Base-by-base conservation (phyloP, 1,140 invertebrate species). In the Scaptomyza pallida region DNA sequence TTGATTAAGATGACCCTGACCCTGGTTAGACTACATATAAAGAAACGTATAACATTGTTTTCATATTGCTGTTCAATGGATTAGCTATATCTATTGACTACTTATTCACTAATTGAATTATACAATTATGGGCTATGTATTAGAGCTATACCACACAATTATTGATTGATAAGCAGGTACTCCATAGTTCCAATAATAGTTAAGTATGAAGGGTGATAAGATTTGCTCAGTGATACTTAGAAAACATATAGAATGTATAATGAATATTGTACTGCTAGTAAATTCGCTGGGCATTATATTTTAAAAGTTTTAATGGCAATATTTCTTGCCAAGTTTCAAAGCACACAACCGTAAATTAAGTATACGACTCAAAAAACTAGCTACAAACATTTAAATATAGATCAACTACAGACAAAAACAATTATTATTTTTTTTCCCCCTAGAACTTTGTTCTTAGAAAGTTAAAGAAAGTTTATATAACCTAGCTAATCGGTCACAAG, bases 1-100 rank as follows among this genome's bases (percentile, higher is more conserved):
- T 74, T 79, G 48, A 73, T 78, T 63, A 62, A 78, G 55, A 52
- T 47, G 69, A 61, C 63, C 52, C 37, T 55, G 52, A 55, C 52
- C 37, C 21, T 15, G 35, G 12, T 5, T 19, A 21, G 51, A 6
- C 35, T 10, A 26, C 5, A 41, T 26, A 37, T n/a, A n/a, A n/a
- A n/a, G n/a, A n/a, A 8, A 1, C 5, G 2, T 19, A 33, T 21
- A 16, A 48, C 26, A 48, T 15, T 30, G 23, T 15, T 10, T 15
- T 9, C 26, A 13, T 26, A 1, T 26, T 26, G 5, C 26, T 26
- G 13, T 16, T 16, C 8, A 17, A 16, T 12, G 2, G 10, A 3
- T 5, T 44, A 10, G 12, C 16, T 6, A 16, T 12, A 19, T 17
- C 43, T 21, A 21, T 45, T 6, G 19, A 45, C 19, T 5, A 5